These are phyloP conservation scores for Cosmorhoe ocellata DNA, from an alignment of 2,888 invertebrate genomes.

Conservation along the genomic window DNA sequence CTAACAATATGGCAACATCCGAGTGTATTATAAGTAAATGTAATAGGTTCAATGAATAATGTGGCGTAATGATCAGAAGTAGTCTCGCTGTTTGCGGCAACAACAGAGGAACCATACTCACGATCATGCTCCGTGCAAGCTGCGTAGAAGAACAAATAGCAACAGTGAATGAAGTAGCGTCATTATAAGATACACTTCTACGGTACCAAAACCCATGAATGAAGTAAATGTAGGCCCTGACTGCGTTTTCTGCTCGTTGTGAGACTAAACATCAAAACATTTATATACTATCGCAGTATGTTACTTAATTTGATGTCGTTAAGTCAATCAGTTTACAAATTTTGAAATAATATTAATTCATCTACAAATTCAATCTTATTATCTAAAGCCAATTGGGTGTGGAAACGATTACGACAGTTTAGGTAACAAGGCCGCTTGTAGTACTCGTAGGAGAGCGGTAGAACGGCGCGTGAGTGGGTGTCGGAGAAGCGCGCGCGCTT, in stretches of 20 bases:
- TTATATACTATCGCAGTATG: constrained; percentile 15
- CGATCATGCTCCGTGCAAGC: constrained; percentile 96
- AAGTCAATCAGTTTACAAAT: constrained; percentile 26
- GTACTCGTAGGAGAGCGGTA: constrained; percentile 24
- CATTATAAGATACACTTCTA: constrained; percentile 42
- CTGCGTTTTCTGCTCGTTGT: constrained; percentile 1
- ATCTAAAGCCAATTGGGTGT: constrained; percentile 18
- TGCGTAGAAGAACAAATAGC: constrained; percentile 85
- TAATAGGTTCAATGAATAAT: constrained; percentile 13
- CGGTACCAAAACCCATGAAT: constrained; percentile 57
- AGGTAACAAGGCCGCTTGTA: constrained; percentile 31
- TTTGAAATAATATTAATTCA: neutral
- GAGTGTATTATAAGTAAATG: constrained; percentile 10
- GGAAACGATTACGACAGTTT: constrained; percentile 21
- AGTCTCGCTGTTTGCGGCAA: constrained; percentile 37
- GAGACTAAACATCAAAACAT: constrained; percentile 3
- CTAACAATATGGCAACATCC: constrained; percentile 25
- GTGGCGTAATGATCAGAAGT: constrained; percentile 36
- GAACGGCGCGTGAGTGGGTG: constrained; percentile 22
- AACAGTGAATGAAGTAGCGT: constrained; percentile 83
- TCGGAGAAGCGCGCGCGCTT: constrained; percentile 32
- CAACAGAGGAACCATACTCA: constrained; percentile 85
- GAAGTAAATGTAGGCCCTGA: constrained; percentile 4
- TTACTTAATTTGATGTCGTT: constrained; percentile 15
- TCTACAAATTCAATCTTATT: constrained; percentile 6